phyloP scores from a whole-genome alignment of 2,113 vertebrate genomes.

The Tauraco erythrolophus region DNA sequence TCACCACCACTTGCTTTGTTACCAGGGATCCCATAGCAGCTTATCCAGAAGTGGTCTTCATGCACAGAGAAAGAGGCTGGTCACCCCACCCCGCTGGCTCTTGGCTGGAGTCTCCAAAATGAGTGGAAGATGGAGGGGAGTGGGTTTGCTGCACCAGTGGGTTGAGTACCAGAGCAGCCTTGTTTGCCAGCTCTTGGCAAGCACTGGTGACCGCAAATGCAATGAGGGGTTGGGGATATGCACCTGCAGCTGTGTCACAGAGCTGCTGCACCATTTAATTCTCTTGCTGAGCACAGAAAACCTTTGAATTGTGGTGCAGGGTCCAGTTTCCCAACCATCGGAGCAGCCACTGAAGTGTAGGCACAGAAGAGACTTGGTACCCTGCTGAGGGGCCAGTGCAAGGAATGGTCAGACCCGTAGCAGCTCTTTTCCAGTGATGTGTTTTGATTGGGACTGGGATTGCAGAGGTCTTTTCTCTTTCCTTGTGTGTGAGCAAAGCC shows the following conservation, averaged over 20 bases:
- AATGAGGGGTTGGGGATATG: fast-evolving
- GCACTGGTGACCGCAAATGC: fast-evolving
- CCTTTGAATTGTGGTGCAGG: background rate
- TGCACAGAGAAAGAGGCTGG: background rate
- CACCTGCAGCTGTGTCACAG: fast-evolving
- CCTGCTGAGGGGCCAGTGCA: background rate
- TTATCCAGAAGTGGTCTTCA: background rate
- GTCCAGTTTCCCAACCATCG: fast-evolving
- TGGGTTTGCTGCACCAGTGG: background rate
- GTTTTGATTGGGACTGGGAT: background rate
- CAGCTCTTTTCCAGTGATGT: background rate
- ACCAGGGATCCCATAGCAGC: background rate
- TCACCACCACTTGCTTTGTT: background rate
- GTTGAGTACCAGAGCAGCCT: background rate
- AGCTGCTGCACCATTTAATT: background rate
- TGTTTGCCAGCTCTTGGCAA: background rate
- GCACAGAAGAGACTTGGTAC: background rate
- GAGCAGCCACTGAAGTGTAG: background rate
- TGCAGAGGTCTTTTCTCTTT: background rate
- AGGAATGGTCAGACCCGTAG: background rate
- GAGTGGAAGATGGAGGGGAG: background rate
- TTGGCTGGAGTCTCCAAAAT: fast-evolving
- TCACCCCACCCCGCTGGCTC: background rate
- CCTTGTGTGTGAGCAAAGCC: background rate
- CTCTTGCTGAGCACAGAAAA: background rate